Evolutionary conservation across 2,113 vertebrate species (phyloP), one percentile per base, ranked within the genome.

Genomic region (Vulpes lagopus): DNA sequence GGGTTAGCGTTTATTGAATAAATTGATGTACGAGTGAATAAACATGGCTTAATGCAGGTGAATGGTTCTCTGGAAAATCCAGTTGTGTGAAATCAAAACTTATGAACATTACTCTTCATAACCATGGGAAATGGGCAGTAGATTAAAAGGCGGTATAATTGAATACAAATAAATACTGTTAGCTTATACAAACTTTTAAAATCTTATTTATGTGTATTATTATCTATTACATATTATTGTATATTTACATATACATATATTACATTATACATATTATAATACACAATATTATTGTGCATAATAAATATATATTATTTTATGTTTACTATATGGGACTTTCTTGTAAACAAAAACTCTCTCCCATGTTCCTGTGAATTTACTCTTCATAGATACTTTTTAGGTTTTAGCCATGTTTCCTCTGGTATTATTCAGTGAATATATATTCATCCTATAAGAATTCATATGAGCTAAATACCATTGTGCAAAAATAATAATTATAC

Each of bases 361-460:
- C 15, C 25, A 1, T 94, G 17, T 91, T 94, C 32, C 10, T 81
- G 32, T 57, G 32, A 32, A 91, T 84, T 64, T 88, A 91, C 19
- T 96, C 53, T 89, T 92, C 74, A 55, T 6, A 83, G 79, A 86
- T 69, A 93, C 38, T 73, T 79, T 32, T 81, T 49, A 93, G 43
- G 38, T 62, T 85, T 64, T 90, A 83, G n/a, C 32, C 15, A 43
- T 79, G 55, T 60, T 91, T 93, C 32, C 49, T 96, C 62, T 93
- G 59, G 59, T 38, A 65, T 89, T 90, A 73, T 30, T 62, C 85
- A 95, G 20, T 20, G 67, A 85, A 83, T 86, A 60, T 51, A 91
- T 64, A 64, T 82, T 96, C 43, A 78, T 67, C 19, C 35, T 82
- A 51, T 8, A 2, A 64, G 91, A 81, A 35, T 91, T 89, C 78